Percentiles rank a stretch among this genome's conserved stretches.
These are phyloP conservation scores for Leucosticte australis DNA, from an alignment of 2,113 vertebrate genomes.

Conservation along the genomic window DNA sequence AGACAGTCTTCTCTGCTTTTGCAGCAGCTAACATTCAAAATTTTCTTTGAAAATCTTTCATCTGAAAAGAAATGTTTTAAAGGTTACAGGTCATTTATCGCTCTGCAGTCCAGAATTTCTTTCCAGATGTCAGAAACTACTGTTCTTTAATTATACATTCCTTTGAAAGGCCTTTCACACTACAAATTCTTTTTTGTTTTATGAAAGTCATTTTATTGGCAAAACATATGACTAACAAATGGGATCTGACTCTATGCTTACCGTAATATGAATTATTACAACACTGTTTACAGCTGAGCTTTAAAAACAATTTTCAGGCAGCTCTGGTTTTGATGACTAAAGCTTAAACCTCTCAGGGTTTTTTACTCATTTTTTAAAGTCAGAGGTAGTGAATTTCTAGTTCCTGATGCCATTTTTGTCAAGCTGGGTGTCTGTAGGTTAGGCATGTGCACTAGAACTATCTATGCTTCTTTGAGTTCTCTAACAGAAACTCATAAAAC, in stretches of 20 bases:
- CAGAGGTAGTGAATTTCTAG: not conserved
- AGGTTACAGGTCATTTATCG: not conserved
- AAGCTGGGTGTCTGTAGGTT: not conserved
- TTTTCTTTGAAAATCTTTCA: not conserved
- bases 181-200: not conserved
- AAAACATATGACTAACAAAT: constrained; percentile 36
- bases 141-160: not conserved
- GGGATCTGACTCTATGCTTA: not conserved
- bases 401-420: not conserved
- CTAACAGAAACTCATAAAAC: not conserved
- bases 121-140: not conserved
- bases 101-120: not conserved
- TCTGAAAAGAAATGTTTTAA: not conserved
- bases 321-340: constrained; percentile 1
- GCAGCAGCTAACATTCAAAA: not conserved
- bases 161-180: not conserved
- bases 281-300: constrained; percentile 6
- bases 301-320: not conserved
- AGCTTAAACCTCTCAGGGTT: not conserved
- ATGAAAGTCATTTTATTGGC: not conserved
- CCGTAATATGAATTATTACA: not conserved
- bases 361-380: not conserved
- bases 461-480: not conserved
- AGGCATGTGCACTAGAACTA: not conserved
- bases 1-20: not conserved